Evolutionary conservation across 2,888 invertebrate species (phyloP), one percentile per base, ranked within the genome.

Genomic region (Cosmorhoe ocellata): DNA sequence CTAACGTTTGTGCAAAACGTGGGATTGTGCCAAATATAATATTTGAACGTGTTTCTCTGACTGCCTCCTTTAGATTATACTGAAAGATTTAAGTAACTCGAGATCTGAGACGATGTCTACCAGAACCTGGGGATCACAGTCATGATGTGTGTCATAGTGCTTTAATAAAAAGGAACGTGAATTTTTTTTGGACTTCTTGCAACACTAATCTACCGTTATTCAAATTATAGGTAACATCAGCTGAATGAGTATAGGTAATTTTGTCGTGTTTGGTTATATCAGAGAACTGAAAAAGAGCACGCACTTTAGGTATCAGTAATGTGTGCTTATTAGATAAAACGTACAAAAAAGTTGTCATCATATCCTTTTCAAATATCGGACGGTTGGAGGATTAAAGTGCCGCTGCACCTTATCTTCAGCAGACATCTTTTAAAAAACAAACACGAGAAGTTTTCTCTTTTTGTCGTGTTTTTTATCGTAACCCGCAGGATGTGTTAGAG

Each of bases 341-440:
- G 71, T 71, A 84, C 79, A 84, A 85, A 87, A 86, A 86, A 83
- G 76, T 83, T 89, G 88, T 89, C 88, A 89, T 88, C 88, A 83
- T 86, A 88, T 88, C 89, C 89, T 88, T 90, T 89, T 89, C 86
- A 89, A 89, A 89, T 89, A 89, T 88, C 87, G 84, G 82, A 79
- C 84, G 84, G 82, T 79, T 74, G 72, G 76, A 79, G 87, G 88
- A 89, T 88, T 88, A 89, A 90, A 89, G 89, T 81, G 88, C 89
- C 89, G 88, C 87, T 79, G 73, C 73, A 75, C 79, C 82, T 89
- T 89, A 90, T 90, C 89, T 86, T 65, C 71, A 74, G 79, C 85
- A 89, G 89, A 89, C 89, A 90, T 90, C 89, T 89, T 87, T 89
- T 88, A 89, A 89, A 90, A 89, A 90, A 89, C 88, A 90, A 89